Base-by-base conservation (phyloP, 2,113 vertebrate species). In the Lethenteron reissneri region DNA sequence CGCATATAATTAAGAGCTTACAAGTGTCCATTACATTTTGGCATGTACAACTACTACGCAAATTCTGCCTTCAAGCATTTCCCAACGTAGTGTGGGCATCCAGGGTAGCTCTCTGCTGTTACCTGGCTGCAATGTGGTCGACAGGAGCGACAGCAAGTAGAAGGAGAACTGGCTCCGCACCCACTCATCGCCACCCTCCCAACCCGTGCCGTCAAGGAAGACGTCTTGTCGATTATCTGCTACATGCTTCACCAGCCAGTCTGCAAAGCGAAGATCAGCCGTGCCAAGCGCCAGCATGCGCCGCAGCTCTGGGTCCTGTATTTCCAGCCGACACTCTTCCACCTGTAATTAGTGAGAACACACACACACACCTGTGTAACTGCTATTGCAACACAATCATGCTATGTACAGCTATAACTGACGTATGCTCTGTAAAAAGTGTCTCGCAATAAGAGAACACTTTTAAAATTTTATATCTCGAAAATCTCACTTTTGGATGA, bases 121-220 rank as follows among this genome's bases (percentile, higher is more conserved):
- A 95, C 91, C 92, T 82, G 82, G 77, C 74, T 90, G 90, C 62
- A 90, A 69, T 1, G 86, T 81, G 57, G 88, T 87, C 68, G 94
- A 86, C 70, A 99, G 84, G 41, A 99, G 79, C 0, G 90, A 84
- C 56, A 92, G 89, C 69, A 94, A 78, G 75, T 99, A 99, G 73
- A 88, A 84, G 1, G 82, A 83, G 78, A 99, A 97, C 81, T 99
- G 92, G 58, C 91, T 91, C 58, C 94, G 78, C 81, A 99, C 96
- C 92, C 94, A 99, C 74, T 99, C 94, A 14, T 99, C 94, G 10
- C 94, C 94, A 69, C 94, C 94, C 81, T 97, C 92, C 94, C 92
- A 99, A 75, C 92, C 94, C 0, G 94, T 99, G 76, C 94, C 94
- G 14, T 99, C 91, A 72, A 99, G 82, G 76, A 99, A 99, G 57